Evolutionary conservation across 1,140 invertebrate species (phyloP), one percentile per base, ranked within the genome.

Genomic region (Drosophila nebulosa): DNA sequence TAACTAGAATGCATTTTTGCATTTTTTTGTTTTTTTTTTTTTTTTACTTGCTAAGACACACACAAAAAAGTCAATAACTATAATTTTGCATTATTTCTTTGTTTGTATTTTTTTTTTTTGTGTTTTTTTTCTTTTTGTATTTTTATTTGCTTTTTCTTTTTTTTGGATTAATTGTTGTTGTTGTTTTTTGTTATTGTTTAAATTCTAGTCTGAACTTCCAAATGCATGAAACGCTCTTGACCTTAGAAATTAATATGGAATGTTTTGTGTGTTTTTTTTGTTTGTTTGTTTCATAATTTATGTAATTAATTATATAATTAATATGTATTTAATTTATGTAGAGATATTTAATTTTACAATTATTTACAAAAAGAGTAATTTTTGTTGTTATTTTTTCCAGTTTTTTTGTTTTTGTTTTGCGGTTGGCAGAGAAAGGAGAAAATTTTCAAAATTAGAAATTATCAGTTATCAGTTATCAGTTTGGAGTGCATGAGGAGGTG

Each of bases 181-280:
- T 30, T 53, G 35, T 36, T 26, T 24, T 36, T 27, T 12, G 14
- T 53, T 63, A 3, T 35, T 24, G 30, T 66, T 74, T 84, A 84
- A 70, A 74, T 83, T 73, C 84, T 67, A 58, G 68, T 74, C 78
- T 90, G 86, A 74, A 83, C 61, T 60, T 88, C 86, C 71, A 88
- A 77, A 75, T 90, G 79, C 67, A 90, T 76, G 55, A 90, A 90
- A 67, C 88, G 83, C 78, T 90, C 88, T 90, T 90, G 88, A 74
- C 88, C 88, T 90, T 69, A 21, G n/a, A 60, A 24, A 32, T 39
- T 35, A n/a, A 7, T 59, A 24, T 78, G 78, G 74, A 86, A 86
- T 86, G 78, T 80, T 53, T 79, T 26, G 18, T 67, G 71, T 74
- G 35, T 39, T 50, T 64, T 62, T 60, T 57, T 62, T 58, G 57